A percentile compares a stretch with the other conserved stretches of the same genome.
Evolutionary conservation across 2,113 vertebrate genomes (phyloP).

Genomic region (Caranx ignobilis): DNA sequence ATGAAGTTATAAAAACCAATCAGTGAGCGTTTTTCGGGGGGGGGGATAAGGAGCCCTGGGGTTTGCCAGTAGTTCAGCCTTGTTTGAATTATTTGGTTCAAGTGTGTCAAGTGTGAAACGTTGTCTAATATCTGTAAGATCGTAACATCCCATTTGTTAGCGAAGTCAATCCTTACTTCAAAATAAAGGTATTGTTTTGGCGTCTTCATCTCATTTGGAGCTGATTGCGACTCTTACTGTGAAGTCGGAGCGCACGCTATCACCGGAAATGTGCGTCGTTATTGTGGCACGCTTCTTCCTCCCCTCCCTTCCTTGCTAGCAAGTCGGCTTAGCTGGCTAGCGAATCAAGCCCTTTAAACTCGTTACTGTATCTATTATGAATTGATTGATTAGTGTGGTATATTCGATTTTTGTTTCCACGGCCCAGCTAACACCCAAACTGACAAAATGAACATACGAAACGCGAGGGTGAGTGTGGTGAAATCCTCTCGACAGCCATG

Average conservation of each 20-base stretch:
- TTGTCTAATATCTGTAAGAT: background rate
- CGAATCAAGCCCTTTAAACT: constrained; percentile 26
- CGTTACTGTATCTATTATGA: constrained; percentile 55
- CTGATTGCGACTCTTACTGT: constrained; percentile 34
- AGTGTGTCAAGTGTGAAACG: background rate
- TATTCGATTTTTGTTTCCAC: constrained; percentile 18
- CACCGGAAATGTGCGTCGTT: constrained; percentile 44
- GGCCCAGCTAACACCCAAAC: background rate
- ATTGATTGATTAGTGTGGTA: background rate
- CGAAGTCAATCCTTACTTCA: background rate
- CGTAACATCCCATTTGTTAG: background rate
- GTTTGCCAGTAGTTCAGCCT: background rate
- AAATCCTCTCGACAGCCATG: constrained; percentile 21
- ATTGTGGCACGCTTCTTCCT: constrained; percentile 51
- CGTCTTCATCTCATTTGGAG: background rate
- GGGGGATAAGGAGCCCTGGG: background rate
- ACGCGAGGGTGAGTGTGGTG: constrained; percentile 87
- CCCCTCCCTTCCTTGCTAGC: constrained; percentile 49
- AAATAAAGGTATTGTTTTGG: constrained; percentile 8
- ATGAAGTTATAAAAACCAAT: background rate
- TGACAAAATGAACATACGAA: constrained; percentile 90
- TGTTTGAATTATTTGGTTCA: background rate
- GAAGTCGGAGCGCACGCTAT: background rate
- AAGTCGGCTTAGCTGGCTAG: constrained; percentile 22
- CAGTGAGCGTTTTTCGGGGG: background rate